These are phyloP conservation scores for Zosterops lateralis DNA, from an alignment of 2,113 vertebrate genomes.

Conservation along the genomic window DNA sequence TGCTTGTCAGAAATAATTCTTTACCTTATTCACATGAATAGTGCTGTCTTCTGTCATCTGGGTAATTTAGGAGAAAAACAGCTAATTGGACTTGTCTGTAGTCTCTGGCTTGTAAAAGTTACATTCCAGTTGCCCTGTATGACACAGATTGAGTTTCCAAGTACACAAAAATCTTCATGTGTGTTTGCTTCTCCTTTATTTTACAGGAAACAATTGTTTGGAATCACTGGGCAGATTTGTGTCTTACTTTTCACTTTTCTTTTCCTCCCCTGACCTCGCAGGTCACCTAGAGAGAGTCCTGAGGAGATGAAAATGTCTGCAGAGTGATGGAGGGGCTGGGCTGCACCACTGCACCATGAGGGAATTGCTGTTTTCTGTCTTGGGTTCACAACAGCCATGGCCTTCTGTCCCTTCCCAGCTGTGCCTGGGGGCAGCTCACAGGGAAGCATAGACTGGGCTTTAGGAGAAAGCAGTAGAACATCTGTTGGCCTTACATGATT, in stretches of 20 bases:
- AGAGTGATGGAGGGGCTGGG: slow-evolving; percentile 54
- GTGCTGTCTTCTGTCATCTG: background rate
- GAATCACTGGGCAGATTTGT: background rate
- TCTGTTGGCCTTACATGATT: slow-evolving; percentile 33
- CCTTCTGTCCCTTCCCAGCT: slow-evolving; percentile 19
- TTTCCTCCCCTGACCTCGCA: background rate
- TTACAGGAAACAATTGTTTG: background rate
- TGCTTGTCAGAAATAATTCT: background rate
- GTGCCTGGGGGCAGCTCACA: slow-evolving; percentile 1
- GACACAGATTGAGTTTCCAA: background rate
- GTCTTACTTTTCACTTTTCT: background rate
- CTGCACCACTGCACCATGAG: background rate
- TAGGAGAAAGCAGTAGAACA: background rate
- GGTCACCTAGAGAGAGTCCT: slow-evolving; percentile 64
- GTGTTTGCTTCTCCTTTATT: background rate
- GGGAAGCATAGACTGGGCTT: background rate
- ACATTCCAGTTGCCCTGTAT: background rate
- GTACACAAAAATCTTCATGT: background rate
- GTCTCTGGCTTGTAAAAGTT: background rate
- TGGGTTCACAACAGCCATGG: slow-evolving; percentile 15
- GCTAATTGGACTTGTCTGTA: background rate
- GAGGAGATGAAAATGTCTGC: slow-evolving; percentile 69
- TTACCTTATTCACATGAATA: background rate
- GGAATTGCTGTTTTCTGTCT: background rate
- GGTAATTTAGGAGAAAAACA: background rate